A percentile compares a stretch with the other conserved stretches of the same genome.
phyloP scores from a whole-genome alignment of 2,888 invertebrate genomes.

The Agriopis leucophaearia region DNA sequence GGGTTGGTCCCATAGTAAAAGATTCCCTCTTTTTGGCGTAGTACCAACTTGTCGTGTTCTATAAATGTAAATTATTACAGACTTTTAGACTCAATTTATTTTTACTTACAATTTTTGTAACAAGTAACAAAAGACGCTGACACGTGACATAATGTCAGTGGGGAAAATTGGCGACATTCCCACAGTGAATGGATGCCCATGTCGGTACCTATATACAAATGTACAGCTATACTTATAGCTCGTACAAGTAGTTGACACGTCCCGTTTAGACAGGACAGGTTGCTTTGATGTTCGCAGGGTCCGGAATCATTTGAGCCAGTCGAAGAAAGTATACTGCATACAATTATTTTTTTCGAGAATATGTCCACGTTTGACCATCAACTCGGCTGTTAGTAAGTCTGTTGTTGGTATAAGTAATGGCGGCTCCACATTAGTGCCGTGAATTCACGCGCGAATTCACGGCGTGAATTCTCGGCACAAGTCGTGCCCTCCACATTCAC shows the following conservation, averaged over 20 bases:
- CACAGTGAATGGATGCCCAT: conserved; percentile 17
- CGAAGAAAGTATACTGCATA: not conserved
- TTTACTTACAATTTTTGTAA: not conserved
- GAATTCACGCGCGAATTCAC: too few relatives aligned
- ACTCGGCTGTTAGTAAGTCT: too few relatives aligned
- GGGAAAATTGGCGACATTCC: conserved; percentile 22
- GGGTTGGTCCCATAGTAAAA: too few relatives aligned
- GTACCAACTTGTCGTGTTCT: too few relatives aligned
- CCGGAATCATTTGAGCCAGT: not conserved
- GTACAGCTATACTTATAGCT: not conserved
- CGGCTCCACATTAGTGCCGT: too few relatives aligned
- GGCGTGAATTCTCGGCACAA: too few relatives aligned
- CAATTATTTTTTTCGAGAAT: too few relatives aligned
- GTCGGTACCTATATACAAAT: not conserved
- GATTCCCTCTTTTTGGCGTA: too few relatives aligned
- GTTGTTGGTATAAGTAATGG: too few relatives aligned
- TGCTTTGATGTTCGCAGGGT: conserved; percentile 19
- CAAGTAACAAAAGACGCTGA: conserved; percentile 5
- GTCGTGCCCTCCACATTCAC: too few relatives aligned
- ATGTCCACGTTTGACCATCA: too few relatives aligned
- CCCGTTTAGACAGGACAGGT: conserved; percentile 15
- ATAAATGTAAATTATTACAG: too few relatives aligned
- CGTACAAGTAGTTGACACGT: conserved; percentile 20
- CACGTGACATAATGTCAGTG: conserved; percentile 10
- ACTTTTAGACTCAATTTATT: not conserved